Conservation (phyloP, 2,113 vertebrate genomes). For the Perca schrenkii region DNA sequence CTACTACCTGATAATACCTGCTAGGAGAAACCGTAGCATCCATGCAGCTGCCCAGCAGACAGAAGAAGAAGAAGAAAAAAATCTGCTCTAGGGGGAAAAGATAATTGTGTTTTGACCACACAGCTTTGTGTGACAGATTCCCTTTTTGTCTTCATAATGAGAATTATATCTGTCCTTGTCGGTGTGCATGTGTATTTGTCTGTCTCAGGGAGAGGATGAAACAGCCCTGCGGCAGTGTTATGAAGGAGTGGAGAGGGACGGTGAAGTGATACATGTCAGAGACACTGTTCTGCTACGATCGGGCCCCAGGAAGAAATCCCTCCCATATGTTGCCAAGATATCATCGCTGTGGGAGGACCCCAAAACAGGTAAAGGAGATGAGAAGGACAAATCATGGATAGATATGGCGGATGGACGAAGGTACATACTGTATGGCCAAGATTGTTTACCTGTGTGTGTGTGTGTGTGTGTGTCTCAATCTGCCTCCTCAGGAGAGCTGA, state of each 20-base stretch:
- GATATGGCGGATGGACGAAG: background rate
- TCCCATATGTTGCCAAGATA: constrained; percentile 98
- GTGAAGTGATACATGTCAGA: constrained; percentile 94
- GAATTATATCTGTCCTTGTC: constrained; percentile 46
- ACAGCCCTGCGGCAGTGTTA: constrained; percentile 94
- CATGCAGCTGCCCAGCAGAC: background rate
- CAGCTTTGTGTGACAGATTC: constrained; percentile 47
- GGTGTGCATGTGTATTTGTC: background rate
- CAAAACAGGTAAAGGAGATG: constrained; percentile 88
- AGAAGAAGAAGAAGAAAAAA: constrained; percentile 5
- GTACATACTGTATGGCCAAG: constrained; percentile 5
- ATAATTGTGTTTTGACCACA: constrained; percentile 63
- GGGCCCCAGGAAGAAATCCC: constrained; percentile 95
- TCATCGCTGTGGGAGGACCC: constrained; percentile 98
- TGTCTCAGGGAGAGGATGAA: constrained; percentile 92
- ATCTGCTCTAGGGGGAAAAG: constrained; percentile 4
- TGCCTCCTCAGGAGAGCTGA: constrained; percentile 91
- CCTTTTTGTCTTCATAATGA: constrained; percentile 59
- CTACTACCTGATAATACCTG: background rate
- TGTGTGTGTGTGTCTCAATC: constrained; percentile 29
- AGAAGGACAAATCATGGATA: background rate
- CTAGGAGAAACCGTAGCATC: background rate
- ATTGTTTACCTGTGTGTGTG: constrained; percentile 29
- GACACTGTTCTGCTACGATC: constrained; percentile 97
- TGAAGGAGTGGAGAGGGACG: constrained; percentile 94